Evolutionary conservation across 2,888 invertebrate genomes (phyloP).

Genomic region (Hylaea fasciaria): DNA sequence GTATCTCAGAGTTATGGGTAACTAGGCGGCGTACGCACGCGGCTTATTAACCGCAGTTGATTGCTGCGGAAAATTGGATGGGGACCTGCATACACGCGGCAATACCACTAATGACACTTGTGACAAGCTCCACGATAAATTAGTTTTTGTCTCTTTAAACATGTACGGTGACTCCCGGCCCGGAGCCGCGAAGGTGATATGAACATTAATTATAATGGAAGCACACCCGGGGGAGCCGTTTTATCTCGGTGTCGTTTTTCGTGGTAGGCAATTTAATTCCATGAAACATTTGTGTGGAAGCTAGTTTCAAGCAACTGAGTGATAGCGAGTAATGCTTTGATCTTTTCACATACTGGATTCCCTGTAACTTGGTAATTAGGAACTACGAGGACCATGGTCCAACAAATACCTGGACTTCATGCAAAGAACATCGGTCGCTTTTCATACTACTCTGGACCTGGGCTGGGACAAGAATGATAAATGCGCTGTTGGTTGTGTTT

Average conservation of each 20-base stretch:
- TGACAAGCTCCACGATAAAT: conserved; percentile 45
- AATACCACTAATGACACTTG: conserved; percentile 53
- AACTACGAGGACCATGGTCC: too few relatives aligned
- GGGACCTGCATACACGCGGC: conserved; percentile 60
- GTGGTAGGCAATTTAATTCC: conserved; percentile 21
- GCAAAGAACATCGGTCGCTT: too few relatives aligned
- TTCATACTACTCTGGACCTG: too few relatives aligned
- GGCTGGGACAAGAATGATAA: too few relatives aligned
- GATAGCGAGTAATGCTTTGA: not conserved
- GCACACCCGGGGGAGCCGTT: conserved; percentile 24
- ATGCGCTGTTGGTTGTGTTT: too few relatives aligned
- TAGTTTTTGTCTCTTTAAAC: conserved; percentile 35
- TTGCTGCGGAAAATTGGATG: conserved; percentile 70
- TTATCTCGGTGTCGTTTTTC: conserved; percentile 25
- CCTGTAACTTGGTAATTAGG: too few relatives aligned
- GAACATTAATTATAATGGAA: conserved; percentile 31
- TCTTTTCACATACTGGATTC: too few relatives aligned
- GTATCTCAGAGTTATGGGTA: conserved; percentile 42
- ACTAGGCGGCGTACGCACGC: conserved; percentile 58
- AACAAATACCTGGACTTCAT: too few relatives aligned
- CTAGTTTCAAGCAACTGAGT: not conserved
- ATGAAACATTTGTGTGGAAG: conserved; percentile 2
- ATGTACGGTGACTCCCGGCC: conserved; percentile 15
- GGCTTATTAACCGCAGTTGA: conserved; percentile 72
- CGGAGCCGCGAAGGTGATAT: conserved; percentile 21